Evolutionary conservation across 2,113 vertebrate genomes (phyloP).

Genomic region (Pterocles orientalis): DNA sequence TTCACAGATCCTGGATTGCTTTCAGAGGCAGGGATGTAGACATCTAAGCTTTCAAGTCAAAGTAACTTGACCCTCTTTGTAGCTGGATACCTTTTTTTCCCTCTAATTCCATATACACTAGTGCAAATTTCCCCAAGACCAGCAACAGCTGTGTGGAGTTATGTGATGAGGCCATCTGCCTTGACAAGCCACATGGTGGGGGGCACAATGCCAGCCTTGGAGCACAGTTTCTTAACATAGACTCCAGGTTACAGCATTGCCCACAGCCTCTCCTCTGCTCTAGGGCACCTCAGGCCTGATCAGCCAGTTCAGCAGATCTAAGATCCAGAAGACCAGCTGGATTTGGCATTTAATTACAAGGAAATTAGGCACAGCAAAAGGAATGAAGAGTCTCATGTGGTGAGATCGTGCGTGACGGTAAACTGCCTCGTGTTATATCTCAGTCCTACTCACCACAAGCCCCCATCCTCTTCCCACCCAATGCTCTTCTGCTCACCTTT

Average conservation of each 20-base stretch:
- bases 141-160: neutral
- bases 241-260: neutral
- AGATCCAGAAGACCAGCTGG: neutral
- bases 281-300: neutral
- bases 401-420: neutral
- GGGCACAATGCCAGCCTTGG: neutral
- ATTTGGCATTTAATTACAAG: neutral
- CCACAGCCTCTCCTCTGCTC: neutral
- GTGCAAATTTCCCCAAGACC: neutral
- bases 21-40: neutral
- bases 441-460: neutral
- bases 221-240: neutral
- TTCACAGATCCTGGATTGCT: neutral
- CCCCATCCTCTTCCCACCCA: neutral
- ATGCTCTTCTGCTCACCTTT: neutral
- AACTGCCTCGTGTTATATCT: neutral
- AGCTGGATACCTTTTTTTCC: neutral
- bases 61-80: neutral
- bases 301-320: neutral
- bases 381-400: neutral
- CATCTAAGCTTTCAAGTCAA: neutral
- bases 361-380: neutral
- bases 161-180: neutral
- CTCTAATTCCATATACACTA: neutral
- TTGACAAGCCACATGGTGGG: neutral